Evolutionary conservation across 1,140 invertebrate genomes (phyloP), one percentile per base, ranked within the genome.

Genomic region (Gryllus bimaculatus): DNA sequence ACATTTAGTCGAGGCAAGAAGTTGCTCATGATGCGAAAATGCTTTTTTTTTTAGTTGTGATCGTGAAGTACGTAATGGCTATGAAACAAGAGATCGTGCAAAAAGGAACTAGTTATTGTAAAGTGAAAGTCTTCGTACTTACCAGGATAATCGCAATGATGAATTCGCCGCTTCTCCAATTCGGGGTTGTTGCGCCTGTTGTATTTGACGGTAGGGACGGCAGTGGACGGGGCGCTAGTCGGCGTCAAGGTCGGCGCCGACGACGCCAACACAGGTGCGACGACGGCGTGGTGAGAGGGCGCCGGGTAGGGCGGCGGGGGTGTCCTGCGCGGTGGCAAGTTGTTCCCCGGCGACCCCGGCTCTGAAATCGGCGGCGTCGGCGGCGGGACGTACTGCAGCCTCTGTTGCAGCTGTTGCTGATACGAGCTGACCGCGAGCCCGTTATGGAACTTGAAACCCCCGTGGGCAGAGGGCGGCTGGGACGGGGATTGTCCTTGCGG

Each of bases 181-280:
- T 98, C 96, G 0, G 96, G 97, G 87, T 98, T 98, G 86, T 98
- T 98, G 82, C 96, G 90, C 81, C 97, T 89, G 87, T 98, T 98
- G 88, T 97, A 97, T 84, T 92, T 92, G 74, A 86, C 84, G 10
- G 80, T 75, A 73, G 84, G 83, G 79, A 81, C 82, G 80, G 83
- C 86, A 80, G 83, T 83, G 74, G 86, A 83, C 12, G 80, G 74
- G 73, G 84, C 83, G 79, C 81, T 82, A 80, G 83, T 86, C 80
- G 83, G 83, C 78, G 81, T 73, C 49, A 49, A 80, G 47, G 82
- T 81, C 81, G 85, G 81, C 83, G 83, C 79, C n/a, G 83, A 79
- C 78, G 84, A 84, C 82, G 86, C 85, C 10, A 84, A 83, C 79
- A 86, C 79, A 85, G 83, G 75, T 79, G 78, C 78, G 81, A 84